phyloP scores from a whole-genome alignment of 2,797 vertebrate species.

The Rachycentron canadum region DNA sequence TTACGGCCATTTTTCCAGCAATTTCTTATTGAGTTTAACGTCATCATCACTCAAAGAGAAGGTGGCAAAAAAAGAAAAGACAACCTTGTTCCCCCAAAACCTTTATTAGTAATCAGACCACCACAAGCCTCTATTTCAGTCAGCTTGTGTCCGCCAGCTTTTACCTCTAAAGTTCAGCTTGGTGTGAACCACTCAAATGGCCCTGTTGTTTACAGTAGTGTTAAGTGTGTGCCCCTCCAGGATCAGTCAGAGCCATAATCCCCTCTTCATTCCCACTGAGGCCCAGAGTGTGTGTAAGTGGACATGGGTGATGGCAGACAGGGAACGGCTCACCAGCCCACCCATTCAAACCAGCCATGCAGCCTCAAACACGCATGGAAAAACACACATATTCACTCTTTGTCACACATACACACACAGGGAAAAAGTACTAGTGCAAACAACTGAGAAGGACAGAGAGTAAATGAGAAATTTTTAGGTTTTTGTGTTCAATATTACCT shows the following conservation, averaged over 20 bases:
- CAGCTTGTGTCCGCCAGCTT: conserved; percentile 47
- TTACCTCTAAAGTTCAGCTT: conserved; percentile 62
- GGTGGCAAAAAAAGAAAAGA: neutral
- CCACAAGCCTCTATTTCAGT: conserved; percentile 1
- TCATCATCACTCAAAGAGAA: neutral
- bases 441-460: conserved; percentile 30
- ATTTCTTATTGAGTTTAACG: neutral
- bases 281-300: conserved; percentile 79
- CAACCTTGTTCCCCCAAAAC: neutral
- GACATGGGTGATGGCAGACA: conserved; percentile 84
- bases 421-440: conserved; percentile 17
- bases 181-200: conserved; percentile 73
- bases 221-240: conserved; percentile 82
- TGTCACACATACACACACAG: conserved; percentile 1
- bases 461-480: conserved; percentile 35
- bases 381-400: conserved; percentile 12
- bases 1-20: neutral
- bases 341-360: conserved; percentile 43
- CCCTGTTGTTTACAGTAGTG: conserved; percentile 82
- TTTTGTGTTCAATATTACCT: conserved; percentile 44
- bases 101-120: conserved; percentile 2
- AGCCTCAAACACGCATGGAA: conserved; percentile 40
- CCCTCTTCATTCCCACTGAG: conserved; percentile 82
- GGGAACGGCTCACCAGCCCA: conserved; percentile 70
- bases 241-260: conserved; percentile 84